phyloP scores from a whole-genome alignment of 2,888 invertebrate genomes.

The Pollenia amentaria region DNA sequence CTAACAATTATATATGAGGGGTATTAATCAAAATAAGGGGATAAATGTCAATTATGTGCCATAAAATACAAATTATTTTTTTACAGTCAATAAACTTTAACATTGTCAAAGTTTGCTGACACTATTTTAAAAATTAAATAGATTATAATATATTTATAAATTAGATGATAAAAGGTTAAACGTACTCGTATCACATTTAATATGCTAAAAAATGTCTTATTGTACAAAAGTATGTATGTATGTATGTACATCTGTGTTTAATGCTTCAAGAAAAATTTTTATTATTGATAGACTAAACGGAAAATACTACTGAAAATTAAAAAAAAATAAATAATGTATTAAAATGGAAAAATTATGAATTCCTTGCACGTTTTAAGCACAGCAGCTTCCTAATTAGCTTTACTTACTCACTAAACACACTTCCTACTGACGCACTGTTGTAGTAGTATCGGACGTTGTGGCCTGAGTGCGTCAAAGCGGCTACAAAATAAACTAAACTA shows the following conservation, averaged over 20 bases:
- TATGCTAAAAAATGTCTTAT: slow-evolving; percentile 11
- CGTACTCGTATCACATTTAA: slow-evolving; percentile 10
- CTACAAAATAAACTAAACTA: slow-evolving; percentile 31
- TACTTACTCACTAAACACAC: slow-evolving; percentile 25
- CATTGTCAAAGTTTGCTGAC: slow-evolving; percentile 68
- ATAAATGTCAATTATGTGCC: neutral
- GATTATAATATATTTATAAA: slow-evolving; percentile 31
- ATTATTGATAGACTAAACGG: slow-evolving; percentile 10
- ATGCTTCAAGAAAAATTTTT: neutral
- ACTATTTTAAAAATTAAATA: slow-evolving; percentile 15
- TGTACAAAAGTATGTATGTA: neutral
- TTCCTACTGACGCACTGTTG: slow-evolving; percentile 37
- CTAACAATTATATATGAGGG: neutral
- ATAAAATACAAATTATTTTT: neutral
- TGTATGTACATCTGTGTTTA: neutral
- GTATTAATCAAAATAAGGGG: neutral
- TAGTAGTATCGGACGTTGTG: neutral
- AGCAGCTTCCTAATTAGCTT: slow-evolving; percentile 72
- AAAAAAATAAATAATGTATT: neutral
- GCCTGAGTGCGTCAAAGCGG: slow-evolving; percentile 29
- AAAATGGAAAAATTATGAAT: slow-evolving; percentile 46
- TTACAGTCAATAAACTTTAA: slow-evolving; percentile 56
- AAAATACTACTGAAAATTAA: neutral
- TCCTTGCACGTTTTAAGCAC: slow-evolving; percentile 59
- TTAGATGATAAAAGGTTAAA: slow-evolving; percentile 38